These are phyloP conservation scores for Archaeoteleia sp. DNA, from an alignment of 2,888 invertebrate species.

Conservation along the genomic window DNA sequence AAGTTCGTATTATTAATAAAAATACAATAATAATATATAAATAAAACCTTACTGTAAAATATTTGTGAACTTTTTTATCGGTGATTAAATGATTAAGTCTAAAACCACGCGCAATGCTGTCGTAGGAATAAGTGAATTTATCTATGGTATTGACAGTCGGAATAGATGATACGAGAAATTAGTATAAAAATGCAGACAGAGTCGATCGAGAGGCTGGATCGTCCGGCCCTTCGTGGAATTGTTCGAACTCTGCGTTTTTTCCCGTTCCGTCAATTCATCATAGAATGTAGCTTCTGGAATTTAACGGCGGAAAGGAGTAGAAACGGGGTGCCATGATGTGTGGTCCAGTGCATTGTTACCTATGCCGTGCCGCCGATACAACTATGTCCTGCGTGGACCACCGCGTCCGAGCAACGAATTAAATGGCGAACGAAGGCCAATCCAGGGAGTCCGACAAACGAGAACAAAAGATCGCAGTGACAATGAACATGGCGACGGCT, in stretches of 20 bases:
- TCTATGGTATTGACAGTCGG: neutral
- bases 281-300: constrained; percentile 74
- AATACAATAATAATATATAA: too few species aligned
- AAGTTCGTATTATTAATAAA: too few species aligned
- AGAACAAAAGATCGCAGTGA: constrained; percentile 59
- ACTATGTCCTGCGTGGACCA: constrained; percentile 40
- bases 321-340: constrained; percentile 66
- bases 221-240: constrained; percentile 45
- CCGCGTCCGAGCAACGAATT: constrained; percentile 51
- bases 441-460: constrained; percentile 57
- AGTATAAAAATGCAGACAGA: constrained; percentile 53
- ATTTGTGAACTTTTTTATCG: too few species aligned
- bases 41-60: too few species aligned
- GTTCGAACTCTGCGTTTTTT: constrained; percentile 41
- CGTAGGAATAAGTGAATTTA: constrained; percentile 4
- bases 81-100: too few species aligned
- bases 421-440: constrained; percentile 48
- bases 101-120: too few species aligned
- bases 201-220: constrained; percentile 25
- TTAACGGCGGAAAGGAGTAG: constrained; percentile 58
- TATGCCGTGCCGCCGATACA: constrained; percentile 41
- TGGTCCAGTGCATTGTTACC: constrained; percentile 65
- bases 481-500: constrained; percentile 54
- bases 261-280: constrained; percentile 67
- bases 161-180: constrained; percentile 33